These are phyloP conservation scores for Phaenicophaeus curvirostris DNA, from an alignment of 2,797 vertebrate species.

Conservation along the genomic window DNA sequence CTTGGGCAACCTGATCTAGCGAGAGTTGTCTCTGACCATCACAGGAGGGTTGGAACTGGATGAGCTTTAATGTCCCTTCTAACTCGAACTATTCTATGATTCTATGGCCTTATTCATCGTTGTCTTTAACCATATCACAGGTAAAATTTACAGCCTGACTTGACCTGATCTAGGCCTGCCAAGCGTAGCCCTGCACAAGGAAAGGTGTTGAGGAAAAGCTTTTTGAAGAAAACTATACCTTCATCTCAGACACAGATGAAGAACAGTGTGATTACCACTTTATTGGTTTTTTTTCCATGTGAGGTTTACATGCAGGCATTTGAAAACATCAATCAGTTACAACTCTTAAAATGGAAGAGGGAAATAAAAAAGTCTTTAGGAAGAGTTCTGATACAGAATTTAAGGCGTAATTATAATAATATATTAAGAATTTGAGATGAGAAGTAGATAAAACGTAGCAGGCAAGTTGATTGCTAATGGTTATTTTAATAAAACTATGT, in stretches of 20 bases:
- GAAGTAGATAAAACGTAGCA: background rate
- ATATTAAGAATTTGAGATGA: background rate
- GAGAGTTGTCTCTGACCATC: no score
- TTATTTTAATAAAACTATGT: background rate
- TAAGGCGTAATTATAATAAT: background rate
- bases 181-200: background rate
- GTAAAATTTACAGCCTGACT: background rate
- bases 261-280: background rate
- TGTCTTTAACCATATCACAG: background rate
- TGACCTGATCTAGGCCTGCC: background rate
- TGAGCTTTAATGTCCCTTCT: no score
- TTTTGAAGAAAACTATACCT: background rate
- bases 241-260: background rate
- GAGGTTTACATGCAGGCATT: conserved; percentile 1
- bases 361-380: background rate
- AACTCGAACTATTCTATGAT: no score
- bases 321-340: background rate
- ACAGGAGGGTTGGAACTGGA: no score
- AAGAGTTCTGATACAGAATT: background rate
- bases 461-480: background rate
- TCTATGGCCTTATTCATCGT: background rate
- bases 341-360: background rate
- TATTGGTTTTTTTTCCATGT: background rate
- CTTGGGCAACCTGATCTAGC: no score
- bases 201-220: background rate